phyloP scores from a whole-genome alignment of 2,888 invertebrate species.

The Physocephala rufipes region DNA sequence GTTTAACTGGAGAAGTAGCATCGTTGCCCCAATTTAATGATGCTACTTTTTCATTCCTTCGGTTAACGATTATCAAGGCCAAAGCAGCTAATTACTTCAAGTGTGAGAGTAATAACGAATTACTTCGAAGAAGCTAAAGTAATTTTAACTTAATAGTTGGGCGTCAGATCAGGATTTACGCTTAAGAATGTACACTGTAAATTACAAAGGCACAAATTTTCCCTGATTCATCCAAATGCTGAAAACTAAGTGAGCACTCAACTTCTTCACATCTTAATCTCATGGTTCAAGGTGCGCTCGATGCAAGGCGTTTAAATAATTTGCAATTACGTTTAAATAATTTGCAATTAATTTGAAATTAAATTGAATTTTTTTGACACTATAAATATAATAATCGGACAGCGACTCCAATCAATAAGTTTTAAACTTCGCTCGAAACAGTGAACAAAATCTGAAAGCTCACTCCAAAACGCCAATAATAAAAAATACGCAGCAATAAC shows the following conservation, averaged over 20 bases:
- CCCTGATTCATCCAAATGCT: background rate
- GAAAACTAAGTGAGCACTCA: background rate
- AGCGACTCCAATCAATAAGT: conserved; percentile 38
- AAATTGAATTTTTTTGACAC: conserved; percentile 64
- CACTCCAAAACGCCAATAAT: background rate
- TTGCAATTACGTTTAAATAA: conserved; percentile 35
- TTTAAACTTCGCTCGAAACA: conserved; percentile 46
- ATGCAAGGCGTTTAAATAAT: background rate
- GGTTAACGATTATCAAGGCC: no score
- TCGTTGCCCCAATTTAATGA: no score
- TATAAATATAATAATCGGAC: conserved; percentile 51
- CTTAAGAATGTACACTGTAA: no score
- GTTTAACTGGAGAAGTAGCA: no score
- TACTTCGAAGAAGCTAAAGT: no score
- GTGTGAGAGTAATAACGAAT: no score
- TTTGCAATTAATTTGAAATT: conserved; percentile 56
- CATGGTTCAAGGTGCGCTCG: no score
- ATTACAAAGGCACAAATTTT: background rate
- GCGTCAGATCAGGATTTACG: no score
- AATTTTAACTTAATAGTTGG: no score
- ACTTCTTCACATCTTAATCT: no score
- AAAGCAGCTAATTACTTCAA: no score
- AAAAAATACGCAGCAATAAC: background rate
- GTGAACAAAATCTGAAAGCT: conserved; percentile 46
- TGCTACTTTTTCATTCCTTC: no score